These are phyloP conservation scores for Ictalurus punctatus DNA, from an alignment of 2,113 vertebrate species.

Conservation along the genomic window DNA sequence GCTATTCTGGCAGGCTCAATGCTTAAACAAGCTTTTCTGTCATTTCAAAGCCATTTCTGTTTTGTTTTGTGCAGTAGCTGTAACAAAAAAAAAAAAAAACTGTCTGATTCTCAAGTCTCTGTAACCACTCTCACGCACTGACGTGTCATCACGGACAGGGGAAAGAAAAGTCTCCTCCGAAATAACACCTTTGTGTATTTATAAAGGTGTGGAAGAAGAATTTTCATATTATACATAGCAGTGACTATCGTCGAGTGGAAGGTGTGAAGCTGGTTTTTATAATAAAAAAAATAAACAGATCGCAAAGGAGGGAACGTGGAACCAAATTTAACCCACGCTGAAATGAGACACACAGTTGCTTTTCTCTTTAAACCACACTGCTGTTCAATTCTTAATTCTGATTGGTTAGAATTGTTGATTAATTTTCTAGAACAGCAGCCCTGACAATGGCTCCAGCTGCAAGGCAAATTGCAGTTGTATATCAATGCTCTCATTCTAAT, in stretches of 20 bases:
- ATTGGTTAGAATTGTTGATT: background rate
- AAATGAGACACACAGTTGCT: background rate
- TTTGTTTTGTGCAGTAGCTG: background rate
- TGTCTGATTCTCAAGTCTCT: background rate
- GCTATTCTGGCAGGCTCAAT: slow-evolving; percentile 4
- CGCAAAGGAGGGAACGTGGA: background rate
- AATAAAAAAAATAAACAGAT: background rate
- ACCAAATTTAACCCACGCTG: background rate
- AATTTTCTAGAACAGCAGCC: background rate
- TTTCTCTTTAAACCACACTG: background rate
- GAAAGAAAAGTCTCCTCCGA: background rate
- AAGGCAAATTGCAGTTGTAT: background rate
- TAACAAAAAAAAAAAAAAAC: too few species aligned
- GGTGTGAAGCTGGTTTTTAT: background rate
- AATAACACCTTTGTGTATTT: slow-evolving; percentile 22
- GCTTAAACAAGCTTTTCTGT: background rate
- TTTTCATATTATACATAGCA: background rate
- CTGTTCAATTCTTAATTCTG: background rate
- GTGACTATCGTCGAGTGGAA: background rate
- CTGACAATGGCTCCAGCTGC: background rate
- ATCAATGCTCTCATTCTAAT: background rate
- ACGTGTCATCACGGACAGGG: slow-evolving; percentile 19
- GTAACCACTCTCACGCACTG: background rate
- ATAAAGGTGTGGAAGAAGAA: slow-evolving; percentile 26
- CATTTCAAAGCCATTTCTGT: background rate